Conservation (phyloP, 2,113 vertebrate genomes). For the Triplophysa dalaica region DNA sequence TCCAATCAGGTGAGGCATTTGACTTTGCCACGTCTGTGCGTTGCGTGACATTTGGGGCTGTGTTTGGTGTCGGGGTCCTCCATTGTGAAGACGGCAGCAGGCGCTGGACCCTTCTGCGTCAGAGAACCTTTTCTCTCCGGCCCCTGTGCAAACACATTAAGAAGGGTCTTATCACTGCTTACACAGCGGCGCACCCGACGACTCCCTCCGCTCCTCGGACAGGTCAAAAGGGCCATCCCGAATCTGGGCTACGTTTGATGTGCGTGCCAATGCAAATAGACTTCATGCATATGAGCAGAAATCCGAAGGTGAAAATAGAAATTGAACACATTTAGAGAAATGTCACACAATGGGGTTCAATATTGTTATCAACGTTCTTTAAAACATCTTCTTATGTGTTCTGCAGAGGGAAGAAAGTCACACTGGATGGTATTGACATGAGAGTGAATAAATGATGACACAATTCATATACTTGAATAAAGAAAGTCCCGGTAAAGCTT, state of each 20-base stretch:
- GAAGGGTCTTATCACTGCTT: constrained; percentile 75
- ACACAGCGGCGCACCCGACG: constrained; percentile 61
- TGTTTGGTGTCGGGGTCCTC: constrained; percentile 67
- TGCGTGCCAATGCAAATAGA: constrained; percentile 17
- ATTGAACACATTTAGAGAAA: no score
- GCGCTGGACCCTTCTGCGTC: constrained; percentile 73
- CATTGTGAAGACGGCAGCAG: constrained; percentile 62
- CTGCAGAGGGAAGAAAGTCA: no score
- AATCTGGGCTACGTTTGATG: constrained; percentile 35
- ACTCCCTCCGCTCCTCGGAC: constrained; percentile 31
- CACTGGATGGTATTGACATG: no score
- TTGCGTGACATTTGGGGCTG: constrained; percentile 72
- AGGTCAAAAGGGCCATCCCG: constrained; percentile 45
- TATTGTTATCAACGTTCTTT: no score
- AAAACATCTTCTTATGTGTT: no score
- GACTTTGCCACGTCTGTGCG: constrained; percentile 30
- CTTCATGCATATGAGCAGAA: constrained; percentile 18
- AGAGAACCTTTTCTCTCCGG: constrained; percentile 72
- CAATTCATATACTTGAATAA: no score
- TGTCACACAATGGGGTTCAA: no score
- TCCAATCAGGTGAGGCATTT: constrained; percentile 55
- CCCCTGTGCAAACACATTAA: constrained; percentile 78
- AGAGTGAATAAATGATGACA: no score
- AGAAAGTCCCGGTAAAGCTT: background rate
- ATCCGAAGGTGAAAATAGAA: background rate